A percentile compares a stretch with the other conserved stretches of the same genome.
Evolutionary conservation across 1,140 invertebrate species (phyloP).

Genomic region (Drosophila ercepeae): DNA sequence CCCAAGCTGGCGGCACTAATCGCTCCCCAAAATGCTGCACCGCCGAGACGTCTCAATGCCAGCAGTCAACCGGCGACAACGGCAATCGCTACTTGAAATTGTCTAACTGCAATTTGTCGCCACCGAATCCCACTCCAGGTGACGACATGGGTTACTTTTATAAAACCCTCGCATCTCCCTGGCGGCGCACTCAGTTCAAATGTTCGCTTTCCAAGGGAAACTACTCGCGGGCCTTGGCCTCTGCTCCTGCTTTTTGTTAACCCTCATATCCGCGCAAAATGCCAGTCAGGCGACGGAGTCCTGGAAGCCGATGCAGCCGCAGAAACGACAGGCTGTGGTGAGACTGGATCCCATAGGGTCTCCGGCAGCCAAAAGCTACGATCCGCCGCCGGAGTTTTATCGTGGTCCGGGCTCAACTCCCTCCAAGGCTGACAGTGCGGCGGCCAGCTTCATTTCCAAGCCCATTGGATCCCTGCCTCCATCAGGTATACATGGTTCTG

Average conservation of each 20-base stretch:
- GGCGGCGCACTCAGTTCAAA: conserved; percentile 34
- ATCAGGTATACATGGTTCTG: neutral
- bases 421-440: conserved; percentile 33
- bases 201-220: conserved; percentile 39
- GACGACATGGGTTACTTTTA: conserved; percentile 41
- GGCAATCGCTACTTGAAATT: conserved; percentile 28
- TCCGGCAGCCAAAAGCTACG: conserved; percentile 70
- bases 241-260: conserved; percentile 2
- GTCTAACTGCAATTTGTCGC: conserved; percentile 48
- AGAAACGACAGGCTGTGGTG: conserved; percentile 39
- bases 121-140: conserved; percentile 28
- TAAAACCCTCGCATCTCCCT: conserved; percentile 12
- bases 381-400: conserved; percentile 79
- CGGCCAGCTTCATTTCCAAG: conserved; percentile 47
- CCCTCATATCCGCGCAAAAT: conserved; percentile 2
- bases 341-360: conserved; percentile 47
- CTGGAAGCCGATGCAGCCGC: conserved; percentile 43
- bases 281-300: conserved; percentile 5
- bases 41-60: conserved; percentile 45
- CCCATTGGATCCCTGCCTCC: conserved; percentile 27
- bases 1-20: conserved; percentile 55
- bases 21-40: conserved; percentile 14
- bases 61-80: conserved; percentile 33
- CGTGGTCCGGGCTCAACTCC: conserved; percentile 64
- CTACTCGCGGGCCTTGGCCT: conserved; percentile 27